A percentile compares a stretch with the other conserved stretches of the same genome.
Evolutionary conservation across 2,888 invertebrate genomes (phyloP).

Genomic region (Penaeus monodon): DNA sequence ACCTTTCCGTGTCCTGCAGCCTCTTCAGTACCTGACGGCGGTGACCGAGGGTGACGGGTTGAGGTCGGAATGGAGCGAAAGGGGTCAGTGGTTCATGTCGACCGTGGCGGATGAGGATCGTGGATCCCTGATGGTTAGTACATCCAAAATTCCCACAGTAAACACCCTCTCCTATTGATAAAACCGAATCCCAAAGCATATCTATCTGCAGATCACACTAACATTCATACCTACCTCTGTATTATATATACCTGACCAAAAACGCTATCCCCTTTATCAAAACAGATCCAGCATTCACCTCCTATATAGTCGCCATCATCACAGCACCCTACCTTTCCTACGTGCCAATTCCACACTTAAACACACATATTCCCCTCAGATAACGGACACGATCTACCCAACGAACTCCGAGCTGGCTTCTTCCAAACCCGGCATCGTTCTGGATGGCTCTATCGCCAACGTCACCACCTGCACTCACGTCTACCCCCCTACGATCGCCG

Average conservation of each 20-base stretch:
- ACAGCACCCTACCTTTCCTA: not conserved
- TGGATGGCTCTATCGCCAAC: not conserved
- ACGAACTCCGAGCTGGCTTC: not conserved
- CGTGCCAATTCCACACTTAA: not conserved
- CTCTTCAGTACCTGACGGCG: conserved; percentile 21
- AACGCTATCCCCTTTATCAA: not conserved
- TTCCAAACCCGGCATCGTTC: not conserved
- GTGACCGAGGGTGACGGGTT: conserved; percentile 6
- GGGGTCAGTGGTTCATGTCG: conserved; percentile 17
- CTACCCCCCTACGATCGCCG: not conserved
- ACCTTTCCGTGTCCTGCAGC: not conserved
- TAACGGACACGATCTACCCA: conserved; percentile 19
- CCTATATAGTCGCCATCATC: too few relatives aligned
- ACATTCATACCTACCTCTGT: too few relatives aligned
- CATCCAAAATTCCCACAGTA: not conserved
- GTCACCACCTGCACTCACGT: conserved; percentile 29
- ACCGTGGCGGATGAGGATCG: conserved; percentile 11
- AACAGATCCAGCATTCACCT: not conserved
- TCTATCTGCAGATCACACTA: too few relatives aligned
- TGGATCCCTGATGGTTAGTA: not conserved
- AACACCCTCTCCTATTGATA: too few relatives aligned
- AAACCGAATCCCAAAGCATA: too few relatives aligned
- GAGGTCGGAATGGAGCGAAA: not conserved
- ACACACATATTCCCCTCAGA: not conserved
- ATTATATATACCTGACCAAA: not conserved